Conservation (phyloP, 2,888 invertebrate species). For the Noctua fimbriata region DNA sequence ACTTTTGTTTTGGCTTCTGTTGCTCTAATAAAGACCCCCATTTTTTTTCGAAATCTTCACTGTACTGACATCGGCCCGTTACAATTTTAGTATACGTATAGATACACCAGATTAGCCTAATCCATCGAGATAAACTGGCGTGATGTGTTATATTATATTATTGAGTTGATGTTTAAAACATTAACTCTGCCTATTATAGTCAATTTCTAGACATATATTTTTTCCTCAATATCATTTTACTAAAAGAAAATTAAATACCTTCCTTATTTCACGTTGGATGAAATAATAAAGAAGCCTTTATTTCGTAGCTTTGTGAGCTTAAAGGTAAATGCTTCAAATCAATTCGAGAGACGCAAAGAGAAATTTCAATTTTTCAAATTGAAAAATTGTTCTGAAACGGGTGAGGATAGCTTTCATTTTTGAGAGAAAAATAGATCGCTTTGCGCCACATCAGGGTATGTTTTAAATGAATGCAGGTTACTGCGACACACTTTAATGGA, state of each 20-base stretch:
- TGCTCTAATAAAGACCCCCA: too few species aligned
- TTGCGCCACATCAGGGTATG: not conserved
- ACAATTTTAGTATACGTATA: too few species aligned
- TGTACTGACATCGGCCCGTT: too few species aligned
- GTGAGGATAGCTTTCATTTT: slow-evolving; percentile 19
- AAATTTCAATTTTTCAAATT: slow-evolving; percentile 45
- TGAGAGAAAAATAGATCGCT: slow-evolving; percentile 10
- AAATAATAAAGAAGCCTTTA: slow-evolving; percentile 9
- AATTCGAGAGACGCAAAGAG: slow-evolving; percentile 29
- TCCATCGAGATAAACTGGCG: not conserved
- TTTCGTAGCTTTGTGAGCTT: slow-evolving; percentile 4
- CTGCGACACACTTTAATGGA: not conserved
- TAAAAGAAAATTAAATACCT: not conserved
- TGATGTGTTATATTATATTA: not conserved
- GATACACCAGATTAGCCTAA: not conserved
- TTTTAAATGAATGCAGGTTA: slow-evolving; percentile 5
- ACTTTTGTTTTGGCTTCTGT: too few species aligned
- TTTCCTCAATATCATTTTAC: not conserved
- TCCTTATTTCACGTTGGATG: not conserved
- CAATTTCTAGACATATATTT: not conserved
- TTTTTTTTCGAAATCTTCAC: too few species aligned
- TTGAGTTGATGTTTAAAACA: too few species aligned
- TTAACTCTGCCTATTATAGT: too few species aligned
- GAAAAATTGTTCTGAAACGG: slow-evolving; percentile 42
- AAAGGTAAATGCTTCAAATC: slow-evolving; percentile 31